These are phyloP conservation scores for Okamejei kenojei DNA, from an alignment of 2,797 vertebrate species.

Conservation along the genomic window DNA sequence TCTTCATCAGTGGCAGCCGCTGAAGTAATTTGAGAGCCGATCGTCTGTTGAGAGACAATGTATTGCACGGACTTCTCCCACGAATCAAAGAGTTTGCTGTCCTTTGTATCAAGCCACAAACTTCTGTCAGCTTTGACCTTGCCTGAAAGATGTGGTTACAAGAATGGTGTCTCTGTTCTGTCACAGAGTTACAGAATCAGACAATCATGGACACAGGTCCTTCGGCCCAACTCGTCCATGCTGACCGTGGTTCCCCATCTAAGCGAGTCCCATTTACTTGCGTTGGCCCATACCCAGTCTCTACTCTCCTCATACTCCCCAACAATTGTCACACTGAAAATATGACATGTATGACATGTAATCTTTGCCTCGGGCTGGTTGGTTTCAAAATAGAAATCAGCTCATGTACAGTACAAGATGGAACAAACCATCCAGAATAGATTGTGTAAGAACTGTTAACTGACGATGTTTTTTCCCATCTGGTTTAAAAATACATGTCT, in stretches of 20 bases:
- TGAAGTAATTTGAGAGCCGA: slow-evolving; percentile 69
- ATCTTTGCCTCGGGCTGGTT: not conserved
- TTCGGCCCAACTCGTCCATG: too few species aligned
- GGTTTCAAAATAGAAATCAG: not conserved
- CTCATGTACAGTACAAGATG: not conserved
- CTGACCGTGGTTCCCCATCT: too few species aligned
- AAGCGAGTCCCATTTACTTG: too few species aligned
- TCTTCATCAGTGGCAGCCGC: slow-evolving; percentile 69
- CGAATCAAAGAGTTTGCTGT: slow-evolving; percentile 48
- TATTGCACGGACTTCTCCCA: slow-evolving; percentile 50
- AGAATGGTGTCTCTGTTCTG: not conserved
- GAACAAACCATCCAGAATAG: not conserved
- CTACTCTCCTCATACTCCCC: not conserved
- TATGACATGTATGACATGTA: not conserved
- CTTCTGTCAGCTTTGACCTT: slow-evolving; percentile 72
- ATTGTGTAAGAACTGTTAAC: not conserved
- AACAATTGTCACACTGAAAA: not conserved
- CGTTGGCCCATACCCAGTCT: not conserved
- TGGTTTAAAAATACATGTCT: too few species aligned
- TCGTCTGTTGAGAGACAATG: slow-evolving; percentile 77
- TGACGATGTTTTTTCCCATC: not conserved
- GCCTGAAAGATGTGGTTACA: slow-evolving; percentile 60
- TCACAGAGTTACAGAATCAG: too few species aligned
- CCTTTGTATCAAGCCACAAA: slow-evolving; percentile 51
- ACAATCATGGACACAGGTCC: too few species aligned